A percentile compares a stretch with the other conserved stretches of the same genome.
Evolutionary conservation across 1,140 invertebrate genomes (phyloP).

Genomic region (Druon quercuslanigerum): DNA sequence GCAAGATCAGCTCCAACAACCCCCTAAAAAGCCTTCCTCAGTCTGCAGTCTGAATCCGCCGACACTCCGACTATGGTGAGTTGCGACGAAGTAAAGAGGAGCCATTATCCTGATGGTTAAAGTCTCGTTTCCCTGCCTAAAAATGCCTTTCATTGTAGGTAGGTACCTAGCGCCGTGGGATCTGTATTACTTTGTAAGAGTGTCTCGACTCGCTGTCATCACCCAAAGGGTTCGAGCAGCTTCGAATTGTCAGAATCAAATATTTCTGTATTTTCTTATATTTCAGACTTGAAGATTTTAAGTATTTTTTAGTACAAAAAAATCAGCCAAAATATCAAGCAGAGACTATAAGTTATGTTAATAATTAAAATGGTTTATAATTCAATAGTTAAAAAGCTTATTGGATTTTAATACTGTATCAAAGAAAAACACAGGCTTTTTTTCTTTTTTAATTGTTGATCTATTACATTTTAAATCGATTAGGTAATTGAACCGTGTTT

Average conservation of each 20-base stretch:
- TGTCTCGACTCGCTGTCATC: background rate
- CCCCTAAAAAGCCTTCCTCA: constrained; percentile 14
- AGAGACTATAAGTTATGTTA: too few species aligned
- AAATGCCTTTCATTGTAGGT: constrained; percentile 24
- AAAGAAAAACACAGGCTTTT: too few species aligned
- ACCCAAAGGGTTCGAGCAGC: constrained; percentile 3
- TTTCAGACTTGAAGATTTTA: background rate
- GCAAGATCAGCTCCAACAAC: constrained; percentile 18
- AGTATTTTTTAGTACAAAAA: too few species aligned
- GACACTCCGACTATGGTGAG: background rate
- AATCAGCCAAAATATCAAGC: too few species aligned
- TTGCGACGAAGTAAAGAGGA: constrained; percentile 11
- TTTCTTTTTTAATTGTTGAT: too few species aligned
- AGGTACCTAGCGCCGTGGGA: background rate
- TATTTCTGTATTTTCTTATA: background rate
- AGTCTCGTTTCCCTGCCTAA: constrained; percentile 27
- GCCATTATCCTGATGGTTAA: constrained; percentile 21
- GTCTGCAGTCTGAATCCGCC: background rate
- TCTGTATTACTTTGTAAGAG: background rate
- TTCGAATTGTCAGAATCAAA: background rate
- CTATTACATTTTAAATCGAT: too few species aligned
- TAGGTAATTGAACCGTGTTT: too few species aligned
- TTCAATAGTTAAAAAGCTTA: too few species aligned
- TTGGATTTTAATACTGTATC: too few species aligned
- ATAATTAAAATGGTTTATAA: too few species aligned